Evolutionary conservation across 1,140 invertebrate species (phyloP), one percentile per base, ranked within the genome.

Genomic region (Pararge aegeria): DNA sequence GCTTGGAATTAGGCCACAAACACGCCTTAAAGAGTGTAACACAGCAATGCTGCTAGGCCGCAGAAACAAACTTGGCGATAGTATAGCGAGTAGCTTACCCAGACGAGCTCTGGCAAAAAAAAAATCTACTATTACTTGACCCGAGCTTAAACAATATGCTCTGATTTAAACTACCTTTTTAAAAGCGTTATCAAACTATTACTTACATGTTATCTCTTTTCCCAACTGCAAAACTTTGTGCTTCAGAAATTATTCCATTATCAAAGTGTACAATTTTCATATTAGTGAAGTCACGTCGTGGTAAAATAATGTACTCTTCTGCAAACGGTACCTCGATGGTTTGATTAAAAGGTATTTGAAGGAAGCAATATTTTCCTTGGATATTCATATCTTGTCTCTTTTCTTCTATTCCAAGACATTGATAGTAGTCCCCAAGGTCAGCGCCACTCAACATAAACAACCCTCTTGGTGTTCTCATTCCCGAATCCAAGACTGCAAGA

Each of bases 321-420:
- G 49, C 42, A 20, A 46, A 46, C 1, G 65, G 65, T 13, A 68
- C 18, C 12, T 49, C 9, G 16, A 71, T 53, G 5, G 59, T 50
- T 61, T 77, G 76, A 34, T 57, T 42, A 1, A 74, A 13, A 10
- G 73, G 70, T 5, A 75, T 6, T 9, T 19, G 15, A 1, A 75
- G 37, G 12, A 55, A 52, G 34, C 76, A 84, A 29, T 77, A 86
- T 70, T 86, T 86, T 12, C 83, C 83, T 72, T 78, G 60, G 3
- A 86, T 74, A 1, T 40, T 40, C n/a, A 59, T 68, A 16, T 62
- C 46, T n/a, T 62, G 29, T 48, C 52, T 30, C 15, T 53, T 7
- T 49, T 72, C 19, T 1, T 56, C 56, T 30, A 83, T 78, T 0
- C 34, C 56, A 9, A 86, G 58, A 53, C 83, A 86, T 61, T 84